These are phyloP conservation scores for Todiramphus saurophagus DNA, from an alignment of 2,113 vertebrate genomes.

Conservation along the genomic window DNA sequence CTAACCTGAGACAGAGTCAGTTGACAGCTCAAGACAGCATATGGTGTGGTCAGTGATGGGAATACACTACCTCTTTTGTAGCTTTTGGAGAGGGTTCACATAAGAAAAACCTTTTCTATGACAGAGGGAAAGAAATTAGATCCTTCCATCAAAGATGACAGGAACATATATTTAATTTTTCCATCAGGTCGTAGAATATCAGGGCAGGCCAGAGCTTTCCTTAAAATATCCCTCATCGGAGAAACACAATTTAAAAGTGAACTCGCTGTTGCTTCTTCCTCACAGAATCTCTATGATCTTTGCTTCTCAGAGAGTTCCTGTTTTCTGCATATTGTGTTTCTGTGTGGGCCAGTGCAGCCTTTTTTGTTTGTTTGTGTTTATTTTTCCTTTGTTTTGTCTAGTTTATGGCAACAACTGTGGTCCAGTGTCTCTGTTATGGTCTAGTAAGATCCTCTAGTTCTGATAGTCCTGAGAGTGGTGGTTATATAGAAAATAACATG, in stretches of 20 bases:
- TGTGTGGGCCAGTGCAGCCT: not conserved
- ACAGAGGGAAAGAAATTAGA: not conserved
- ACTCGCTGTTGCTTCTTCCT: not conserved
- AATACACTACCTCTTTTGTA: not conserved
- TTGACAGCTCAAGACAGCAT: not conserved
- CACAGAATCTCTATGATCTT: not conserved
- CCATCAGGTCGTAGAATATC: not conserved
- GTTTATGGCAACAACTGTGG: not conserved
- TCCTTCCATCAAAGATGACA: not conserved
- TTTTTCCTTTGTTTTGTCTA: not conserved
- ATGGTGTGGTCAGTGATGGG: not conserved
- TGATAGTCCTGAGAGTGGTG: not conserved
- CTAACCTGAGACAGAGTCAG: not conserved
- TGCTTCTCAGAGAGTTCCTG: not conserved
- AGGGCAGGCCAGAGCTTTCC: not conserved
- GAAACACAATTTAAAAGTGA: not conserved
- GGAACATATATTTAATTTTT: not conserved
- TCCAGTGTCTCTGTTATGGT: not conserved
- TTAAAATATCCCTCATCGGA: not conserved
- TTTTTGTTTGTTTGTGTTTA: not conserved
- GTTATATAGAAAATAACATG: not conserved
- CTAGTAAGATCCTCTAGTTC: not conserved
- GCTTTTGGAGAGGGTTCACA: rapidly evolving
- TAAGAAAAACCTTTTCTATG: not conserved
- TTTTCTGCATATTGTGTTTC: not conserved